These are phyloP conservation scores for Digitonthophagus gazella DNA, from an alignment of 2,888 invertebrate genomes.

Conservation along the genomic window DNA sequence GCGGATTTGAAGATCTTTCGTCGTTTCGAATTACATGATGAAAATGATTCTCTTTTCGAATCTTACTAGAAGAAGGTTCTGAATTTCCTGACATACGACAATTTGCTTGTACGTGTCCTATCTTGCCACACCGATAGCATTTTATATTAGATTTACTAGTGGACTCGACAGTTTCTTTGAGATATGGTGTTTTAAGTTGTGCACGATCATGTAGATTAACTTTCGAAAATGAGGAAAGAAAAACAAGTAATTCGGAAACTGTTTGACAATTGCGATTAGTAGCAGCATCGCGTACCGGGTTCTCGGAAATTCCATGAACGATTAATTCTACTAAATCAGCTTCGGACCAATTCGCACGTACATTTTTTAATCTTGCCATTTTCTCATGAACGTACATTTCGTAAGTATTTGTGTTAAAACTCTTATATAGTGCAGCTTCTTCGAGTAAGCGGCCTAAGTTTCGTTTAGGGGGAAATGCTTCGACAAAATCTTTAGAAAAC, in stretches of 20 bases:
- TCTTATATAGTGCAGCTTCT: not conserved
- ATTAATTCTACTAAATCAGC: not conserved
- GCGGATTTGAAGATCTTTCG: not conserved
- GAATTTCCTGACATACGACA: slow-evolving; percentile 15
- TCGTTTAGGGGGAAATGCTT: slow-evolving; percentile 32
- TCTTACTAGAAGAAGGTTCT: not conserved
- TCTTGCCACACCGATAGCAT: slow-evolving; percentile 25
- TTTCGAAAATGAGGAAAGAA: slow-evolving; percentile 25
- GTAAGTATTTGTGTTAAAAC: slow-evolving; percentile 29
- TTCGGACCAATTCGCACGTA: slow-evolving; percentile 21
- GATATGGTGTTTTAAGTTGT: not conserved
- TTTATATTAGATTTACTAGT: not conserved
- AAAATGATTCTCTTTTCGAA: not conserved
- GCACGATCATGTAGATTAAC: not conserved
- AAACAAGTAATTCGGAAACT: slow-evolving; percentile 30
- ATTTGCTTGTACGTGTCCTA: slow-evolving; percentile 25
- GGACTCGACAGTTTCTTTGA: not conserved
- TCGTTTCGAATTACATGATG: not conserved
- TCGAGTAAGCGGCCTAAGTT: slow-evolving; percentile 1
- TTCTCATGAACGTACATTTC: slow-evolving; percentile 34
- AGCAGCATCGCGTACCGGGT: slow-evolving; percentile 6
- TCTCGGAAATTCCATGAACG: slow-evolving; percentile 1
- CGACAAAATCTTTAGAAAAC: slow-evolving; percentile 34
- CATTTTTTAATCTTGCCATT: slow-evolving; percentile 28
- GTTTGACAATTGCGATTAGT: slow-evolving; percentile 19